Conservation (phyloP, 2,113 vertebrate species). For the Macrotus californicus region DNA sequence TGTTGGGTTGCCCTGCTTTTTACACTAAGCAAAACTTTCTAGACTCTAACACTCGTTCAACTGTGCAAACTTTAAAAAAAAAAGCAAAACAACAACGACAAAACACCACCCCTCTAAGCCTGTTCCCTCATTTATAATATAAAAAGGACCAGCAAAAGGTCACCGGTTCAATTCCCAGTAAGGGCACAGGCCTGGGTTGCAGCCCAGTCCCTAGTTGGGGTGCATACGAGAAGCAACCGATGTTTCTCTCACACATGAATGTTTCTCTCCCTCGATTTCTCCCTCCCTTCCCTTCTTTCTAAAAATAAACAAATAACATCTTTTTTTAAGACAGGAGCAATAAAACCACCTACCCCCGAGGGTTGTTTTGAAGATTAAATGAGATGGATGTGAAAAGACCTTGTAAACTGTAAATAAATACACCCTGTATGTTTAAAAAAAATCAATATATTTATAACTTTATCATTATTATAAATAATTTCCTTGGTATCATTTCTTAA, state of each 20-base stretch:
- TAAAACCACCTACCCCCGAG: background rate
- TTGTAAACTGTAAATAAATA: background rate
- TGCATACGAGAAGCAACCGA: too few relatives aligned
- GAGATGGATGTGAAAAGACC: background rate
- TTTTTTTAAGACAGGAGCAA: background rate
- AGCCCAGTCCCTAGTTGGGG: too few relatives aligned
- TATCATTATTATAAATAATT: conserved; percentile 10
- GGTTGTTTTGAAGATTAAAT: background rate
- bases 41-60: background rate
- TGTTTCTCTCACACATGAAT: too few relatives aligned
- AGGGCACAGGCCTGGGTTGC: too few relatives aligned
- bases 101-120: background rate
- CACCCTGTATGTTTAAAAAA: background rate
- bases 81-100: too few relatives aligned
- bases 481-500: conserved; percentile 17
- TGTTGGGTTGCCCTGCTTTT: background rate
- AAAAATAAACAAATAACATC: too few relatives aligned
- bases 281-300: too few relatives aligned
- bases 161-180: too few relatives aligned
- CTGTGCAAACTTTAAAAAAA: background rate
- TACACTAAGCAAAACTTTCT: background rate
- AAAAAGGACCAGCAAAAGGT: background rate
- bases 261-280: too few relatives aligned
- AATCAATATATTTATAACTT: background rate
- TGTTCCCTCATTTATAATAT: background rate